Percentiles rank a stretch among this genome's conserved stretches.
phyloP scores from a whole-genome alignment of 2,797 vertebrate genomes.

The Sarcophilus harrisii region DNA sequence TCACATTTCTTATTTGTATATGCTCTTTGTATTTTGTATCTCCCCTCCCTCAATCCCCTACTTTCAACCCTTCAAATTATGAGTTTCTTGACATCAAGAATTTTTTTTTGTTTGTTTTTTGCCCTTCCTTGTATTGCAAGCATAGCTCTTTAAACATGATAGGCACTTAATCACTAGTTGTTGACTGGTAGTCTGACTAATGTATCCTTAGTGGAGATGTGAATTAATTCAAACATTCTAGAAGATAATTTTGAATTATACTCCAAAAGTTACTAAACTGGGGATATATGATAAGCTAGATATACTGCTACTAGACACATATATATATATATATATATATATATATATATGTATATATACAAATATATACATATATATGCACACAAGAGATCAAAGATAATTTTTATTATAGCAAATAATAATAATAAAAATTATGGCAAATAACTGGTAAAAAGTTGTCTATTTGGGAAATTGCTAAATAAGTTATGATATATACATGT shows the following conservation, averaged over 20 bases:
- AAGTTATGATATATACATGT: not conserved
- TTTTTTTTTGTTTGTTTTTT: not conserved
- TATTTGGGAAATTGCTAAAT: not conserved
- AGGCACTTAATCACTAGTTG: not conserved
- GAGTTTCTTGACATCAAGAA: not conserved
- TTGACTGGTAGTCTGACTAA: not conserved
- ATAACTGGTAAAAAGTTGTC: not conserved
- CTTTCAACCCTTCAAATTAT: not conserved
- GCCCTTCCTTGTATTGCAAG: not conserved
- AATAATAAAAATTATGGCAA: not conserved
- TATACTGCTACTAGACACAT: not conserved
- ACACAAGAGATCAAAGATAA: not conserved
- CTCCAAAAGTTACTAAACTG: not conserved
- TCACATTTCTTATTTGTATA: not conserved
- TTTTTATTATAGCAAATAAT: not conserved
- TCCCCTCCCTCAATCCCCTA: too few relatives aligned
- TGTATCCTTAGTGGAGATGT: not conserved
- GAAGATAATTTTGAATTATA: not conserved
- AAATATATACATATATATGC: too few relatives aligned
- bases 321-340: too few relatives aligned
- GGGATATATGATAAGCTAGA: not conserved
- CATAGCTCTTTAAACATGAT: not conserved
- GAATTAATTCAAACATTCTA: not conserved
- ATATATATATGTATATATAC: too few relatives aligned
- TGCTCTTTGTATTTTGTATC: not conserved